phyloP scores from a whole-genome alignment of 2,888 invertebrate genomes.

The Cecidostiba fungosa region DNA sequence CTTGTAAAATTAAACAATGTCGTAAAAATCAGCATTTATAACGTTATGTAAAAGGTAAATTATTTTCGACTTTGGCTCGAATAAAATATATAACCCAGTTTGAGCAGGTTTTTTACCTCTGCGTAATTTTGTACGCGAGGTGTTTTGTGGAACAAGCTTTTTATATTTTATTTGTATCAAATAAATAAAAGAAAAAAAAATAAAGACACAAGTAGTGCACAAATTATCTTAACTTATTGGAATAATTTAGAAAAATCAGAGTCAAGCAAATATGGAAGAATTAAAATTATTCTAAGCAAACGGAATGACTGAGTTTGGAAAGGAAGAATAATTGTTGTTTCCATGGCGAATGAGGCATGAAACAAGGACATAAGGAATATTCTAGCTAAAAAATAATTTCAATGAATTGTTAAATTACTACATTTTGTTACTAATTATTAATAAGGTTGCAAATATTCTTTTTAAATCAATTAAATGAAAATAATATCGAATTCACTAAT shows the following conservation, averaged over 20 bases:
- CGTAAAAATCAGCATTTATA: slow-evolving; percentile 62
- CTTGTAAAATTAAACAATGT: slow-evolving; percentile 55
- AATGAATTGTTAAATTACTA: slow-evolving; percentile 29
- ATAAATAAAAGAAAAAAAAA: slow-evolving; percentile 53
- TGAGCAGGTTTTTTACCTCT: slow-evolving; percentile 53
- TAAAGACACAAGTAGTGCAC: slow-evolving; percentile 47
- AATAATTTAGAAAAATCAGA: slow-evolving; percentile 46
- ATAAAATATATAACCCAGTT: slow-evolving; percentile 36
- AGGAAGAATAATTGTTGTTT: slow-evolving; percentile 16
- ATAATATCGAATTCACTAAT: slow-evolving; percentile 48
- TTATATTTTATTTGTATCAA: slow-evolving; percentile 64
- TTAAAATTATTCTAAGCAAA: slow-evolving; percentile 15
- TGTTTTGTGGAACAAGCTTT: slow-evolving; percentile 57
- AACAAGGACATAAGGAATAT: neutral
- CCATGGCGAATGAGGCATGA: neutral
- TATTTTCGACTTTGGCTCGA: slow-evolving; percentile 40
- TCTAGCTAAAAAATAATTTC: neutral
- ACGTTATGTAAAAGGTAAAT: slow-evolving; percentile 50
- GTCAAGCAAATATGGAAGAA: slow-evolving; percentile 22
- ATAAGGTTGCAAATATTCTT: slow-evolving; percentile 31
- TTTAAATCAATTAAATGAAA: slow-evolving; percentile 33
- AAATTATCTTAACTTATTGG: slow-evolving; percentile 48
- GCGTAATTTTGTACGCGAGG: slow-evolving; percentile 52
- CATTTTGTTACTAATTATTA: slow-evolving; percentile 50
- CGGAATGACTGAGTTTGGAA: slow-evolving; percentile 31